Conservation (phyloP, 2,113 vertebrate species). For the Corvus moneduloides region DNA sequence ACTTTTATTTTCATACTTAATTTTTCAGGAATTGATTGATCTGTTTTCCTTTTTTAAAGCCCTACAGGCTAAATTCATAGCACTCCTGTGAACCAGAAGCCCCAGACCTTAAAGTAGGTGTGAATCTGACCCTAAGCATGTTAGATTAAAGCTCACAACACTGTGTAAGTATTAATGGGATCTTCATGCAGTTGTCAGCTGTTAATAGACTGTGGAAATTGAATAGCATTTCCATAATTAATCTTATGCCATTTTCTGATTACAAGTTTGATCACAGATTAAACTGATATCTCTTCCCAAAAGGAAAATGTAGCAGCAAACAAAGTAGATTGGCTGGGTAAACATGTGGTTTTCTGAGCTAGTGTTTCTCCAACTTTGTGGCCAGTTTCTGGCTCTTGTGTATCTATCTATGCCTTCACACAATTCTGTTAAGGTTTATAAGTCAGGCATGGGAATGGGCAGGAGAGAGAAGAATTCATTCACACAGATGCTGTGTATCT, state of each 20-base stretch:
- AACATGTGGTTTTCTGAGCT: neutral
- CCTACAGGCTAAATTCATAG: neutral
- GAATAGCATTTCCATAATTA: slow-evolving; percentile 72
- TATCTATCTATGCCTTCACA: neutral
- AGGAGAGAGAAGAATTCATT: neutral
- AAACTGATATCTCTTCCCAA: slow-evolving; percentile 45
- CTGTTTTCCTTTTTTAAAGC: neutral
- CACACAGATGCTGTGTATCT: neutral
- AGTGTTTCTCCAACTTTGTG: neutral
- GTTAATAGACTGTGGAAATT: slow-evolving; percentile 69
- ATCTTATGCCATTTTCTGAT: slow-evolving; percentile 67
- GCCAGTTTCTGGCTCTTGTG: neutral
- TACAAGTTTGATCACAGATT: slow-evolving; percentile 63
- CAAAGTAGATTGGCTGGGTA: neutral
- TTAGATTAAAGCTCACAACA: neutral
- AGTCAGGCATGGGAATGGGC: neutral
- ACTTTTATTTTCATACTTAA: neutral
- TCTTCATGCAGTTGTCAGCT: slow-evolving; percentile 58
- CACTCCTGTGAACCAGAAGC: neutral
- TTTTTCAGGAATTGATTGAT: neutral
- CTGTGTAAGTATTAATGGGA: slow-evolving; percentile 56
- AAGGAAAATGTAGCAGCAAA: slow-evolving; percentile 8
- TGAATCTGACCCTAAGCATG: neutral
- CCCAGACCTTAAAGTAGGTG: neutral
- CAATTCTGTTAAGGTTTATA: neutral